These are phyloP conservation scores for Macrochelys suwanniensis DNA, from an alignment of 2,797 vertebrate species.

Conservation along the genomic window DNA sequence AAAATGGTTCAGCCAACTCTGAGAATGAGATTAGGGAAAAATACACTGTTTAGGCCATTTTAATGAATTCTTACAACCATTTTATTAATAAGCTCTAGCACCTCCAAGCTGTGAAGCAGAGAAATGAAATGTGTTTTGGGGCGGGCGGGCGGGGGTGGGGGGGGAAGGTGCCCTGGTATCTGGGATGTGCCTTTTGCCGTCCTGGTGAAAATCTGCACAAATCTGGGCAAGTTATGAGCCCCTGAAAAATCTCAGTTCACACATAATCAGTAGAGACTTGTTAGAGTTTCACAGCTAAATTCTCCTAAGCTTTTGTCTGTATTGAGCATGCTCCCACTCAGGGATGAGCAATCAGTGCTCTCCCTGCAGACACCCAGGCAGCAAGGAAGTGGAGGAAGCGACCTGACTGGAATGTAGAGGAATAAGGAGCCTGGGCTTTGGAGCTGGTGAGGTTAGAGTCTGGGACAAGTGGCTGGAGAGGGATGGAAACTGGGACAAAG, in stretches of 20 bases:
- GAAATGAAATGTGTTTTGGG: accelerated
- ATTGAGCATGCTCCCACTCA: not conserved
- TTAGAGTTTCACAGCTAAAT: not conserved
- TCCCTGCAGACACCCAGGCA: not conserved
- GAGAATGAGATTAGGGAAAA: accelerated
- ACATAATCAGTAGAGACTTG: accelerated
- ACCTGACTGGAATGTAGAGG: not conserved
- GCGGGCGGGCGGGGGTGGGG: not conserved
- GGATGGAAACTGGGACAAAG: not conserved
- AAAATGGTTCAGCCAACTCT: not conserved
- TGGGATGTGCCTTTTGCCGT: not conserved
- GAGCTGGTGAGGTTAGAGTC: not conserved
- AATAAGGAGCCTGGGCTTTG: not conserved
- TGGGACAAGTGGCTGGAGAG: not conserved
- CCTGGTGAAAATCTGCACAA: not conserved
- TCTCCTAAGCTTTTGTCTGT: not conserved
- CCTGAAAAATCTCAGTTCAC: not conserved
- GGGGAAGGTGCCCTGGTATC: not conserved
- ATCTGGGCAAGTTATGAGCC: not conserved
- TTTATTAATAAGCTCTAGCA: not conserved
- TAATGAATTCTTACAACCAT: not conserved
- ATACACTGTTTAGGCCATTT: not conserved
- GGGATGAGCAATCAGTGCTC: not conserved
- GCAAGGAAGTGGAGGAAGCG: not conserved
- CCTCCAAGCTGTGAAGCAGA: not conserved